Percentiles rank a stretch among this genome's conserved stretches.
Evolutionary conservation across 2,888 invertebrate species (phyloP).

Genomic region (Andrena fulva): DNA sequence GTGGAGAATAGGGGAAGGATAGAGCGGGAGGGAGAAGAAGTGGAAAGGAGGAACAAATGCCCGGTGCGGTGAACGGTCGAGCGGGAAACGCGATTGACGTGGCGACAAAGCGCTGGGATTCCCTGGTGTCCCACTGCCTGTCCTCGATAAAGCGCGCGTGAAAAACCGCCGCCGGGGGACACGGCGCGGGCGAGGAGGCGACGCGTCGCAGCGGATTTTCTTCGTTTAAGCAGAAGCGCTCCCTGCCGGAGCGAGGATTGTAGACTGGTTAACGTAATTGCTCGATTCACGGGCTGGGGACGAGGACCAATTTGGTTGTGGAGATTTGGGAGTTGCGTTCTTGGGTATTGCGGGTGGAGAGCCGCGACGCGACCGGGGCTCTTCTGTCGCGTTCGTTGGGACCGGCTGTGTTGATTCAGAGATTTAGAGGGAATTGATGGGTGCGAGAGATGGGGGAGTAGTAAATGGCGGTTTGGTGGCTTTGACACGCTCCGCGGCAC

Average conservation of each 20-base stretch:
- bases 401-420: too few species aligned
- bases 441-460: too few species aligned
- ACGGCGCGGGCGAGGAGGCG: not conserved
- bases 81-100: conserved; percentile 52
- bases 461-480: too few species aligned
- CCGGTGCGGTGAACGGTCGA: conserved; percentile 33
- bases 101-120: conserved; percentile 44
- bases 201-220: conserved; percentile 13
- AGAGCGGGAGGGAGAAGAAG: not conserved
- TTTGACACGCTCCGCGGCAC: too few species aligned
- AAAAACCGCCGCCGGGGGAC: not conserved
- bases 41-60: conserved; percentile 36
- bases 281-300: not conserved
- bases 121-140: conserved; percentile 47
- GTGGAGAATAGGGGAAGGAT: not conserved
- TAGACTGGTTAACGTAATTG: conserved; percentile 1
- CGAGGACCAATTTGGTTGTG: not conserved
- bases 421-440: too few species aligned
- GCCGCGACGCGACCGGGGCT: too few species aligned
- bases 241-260: not conserved
- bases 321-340: not conserved
- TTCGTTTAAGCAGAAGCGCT: not conserved
- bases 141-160: conserved; percentile 32
- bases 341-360: not conserved
- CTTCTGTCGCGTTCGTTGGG: too few species aligned